Percentiles rank a stretch among this genome's conserved stretches.
phyloP scores from a whole-genome alignment of 1,140 invertebrate genomes.

The Procambarus virginalis region DNA sequence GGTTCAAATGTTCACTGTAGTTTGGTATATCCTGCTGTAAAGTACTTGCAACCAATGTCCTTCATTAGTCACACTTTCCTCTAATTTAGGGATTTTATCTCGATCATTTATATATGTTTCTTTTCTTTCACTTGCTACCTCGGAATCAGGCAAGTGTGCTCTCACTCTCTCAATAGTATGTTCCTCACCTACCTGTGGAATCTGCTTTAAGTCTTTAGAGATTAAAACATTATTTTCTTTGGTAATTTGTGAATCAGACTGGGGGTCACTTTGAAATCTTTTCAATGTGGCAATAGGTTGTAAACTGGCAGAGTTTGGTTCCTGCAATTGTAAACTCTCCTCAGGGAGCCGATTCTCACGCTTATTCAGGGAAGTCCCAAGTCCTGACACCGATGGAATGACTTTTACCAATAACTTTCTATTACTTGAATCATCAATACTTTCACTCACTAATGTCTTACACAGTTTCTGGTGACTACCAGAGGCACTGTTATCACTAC shows the following conservation, averaged over 20 bases:
- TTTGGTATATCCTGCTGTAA: constrained; percentile 16
- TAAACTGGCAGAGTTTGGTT: constrained; percentile 22
- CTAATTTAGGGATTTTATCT: not conserved
- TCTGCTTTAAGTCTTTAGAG: not conserved
- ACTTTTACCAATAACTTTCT: constrained; percentile 21
- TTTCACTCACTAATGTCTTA: not conserved
- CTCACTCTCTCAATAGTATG: not conserved
- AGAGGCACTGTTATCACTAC: not conserved
- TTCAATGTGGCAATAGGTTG: constrained; percentile 34
- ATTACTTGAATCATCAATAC: not conserved
- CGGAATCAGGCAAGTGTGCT: not conserved
- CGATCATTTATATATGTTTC: not conserved
- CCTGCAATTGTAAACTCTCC: not conserved
- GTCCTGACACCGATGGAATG: constrained; percentile 19
- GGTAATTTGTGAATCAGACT: constrained; percentile 7
- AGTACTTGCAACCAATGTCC: not conserved
- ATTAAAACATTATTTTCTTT: not conserved
- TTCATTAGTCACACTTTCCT: not conserved
- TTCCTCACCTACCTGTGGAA: not conserved
- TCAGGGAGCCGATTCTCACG: not conserved
- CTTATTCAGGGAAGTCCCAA: not conserved
- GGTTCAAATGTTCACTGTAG: not conserved
- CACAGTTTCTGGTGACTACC: not conserved
- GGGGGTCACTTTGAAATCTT: not conserved
- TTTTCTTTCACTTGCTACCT: not conserved